These are phyloP conservation scores for Ganaspis sp. DNA, from an alignment of 1,140 invertebrate species.

Conservation along the genomic window DNA sequence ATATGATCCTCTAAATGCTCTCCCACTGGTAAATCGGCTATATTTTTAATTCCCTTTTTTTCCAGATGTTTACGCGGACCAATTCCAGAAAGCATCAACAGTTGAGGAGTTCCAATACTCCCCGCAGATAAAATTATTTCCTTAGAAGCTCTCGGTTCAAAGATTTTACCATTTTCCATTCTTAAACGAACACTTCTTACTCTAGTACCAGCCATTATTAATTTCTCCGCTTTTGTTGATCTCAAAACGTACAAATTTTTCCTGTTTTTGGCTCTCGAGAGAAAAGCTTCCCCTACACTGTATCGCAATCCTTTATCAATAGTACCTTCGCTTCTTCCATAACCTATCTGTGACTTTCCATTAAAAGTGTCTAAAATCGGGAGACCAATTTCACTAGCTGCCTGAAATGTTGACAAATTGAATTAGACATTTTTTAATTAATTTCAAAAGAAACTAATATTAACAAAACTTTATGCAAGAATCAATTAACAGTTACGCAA, in stretches of 20 bases:
- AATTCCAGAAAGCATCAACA: conserved; percentile 85
- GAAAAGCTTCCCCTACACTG: conserved; percentile 80
- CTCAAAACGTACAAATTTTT: conserved; percentile 84
- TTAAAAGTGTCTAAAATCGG: conserved; percentile 67
- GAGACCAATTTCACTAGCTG: conserved; percentile 70
- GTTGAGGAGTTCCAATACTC: conserved; percentile 77
- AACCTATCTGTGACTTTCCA: conserved; percentile 75
- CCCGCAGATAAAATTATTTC: conserved; percentile 83
- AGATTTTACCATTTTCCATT: conserved; percentile 65
- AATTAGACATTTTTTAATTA: too few species aligned
- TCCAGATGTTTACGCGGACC: conserved; percentile 82
- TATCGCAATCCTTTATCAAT: conserved; percentile 79
- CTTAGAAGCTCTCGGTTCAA: conserved; percentile 75
- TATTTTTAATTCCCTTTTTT: conserved; percentile 76
- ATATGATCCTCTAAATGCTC: conserved; percentile 83
- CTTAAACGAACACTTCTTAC: conserved; percentile 73
- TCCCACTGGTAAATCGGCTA: conserved; percentile 80
- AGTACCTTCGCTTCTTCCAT: conserved; percentile 72
- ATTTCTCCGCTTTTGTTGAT: conserved; percentile 77
- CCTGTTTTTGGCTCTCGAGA: conserved; percentile 78
- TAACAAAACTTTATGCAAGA: too few species aligned
- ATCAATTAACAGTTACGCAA: too few species aligned
- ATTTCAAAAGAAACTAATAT: too few species aligned
- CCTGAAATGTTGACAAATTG: not conserved
- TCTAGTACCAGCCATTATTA: conserved; percentile 75